These are phyloP conservation scores for Sternotherus odoratus DNA, from an alignment of 2,797 vertebrate species.

Conservation along the genomic window DNA sequence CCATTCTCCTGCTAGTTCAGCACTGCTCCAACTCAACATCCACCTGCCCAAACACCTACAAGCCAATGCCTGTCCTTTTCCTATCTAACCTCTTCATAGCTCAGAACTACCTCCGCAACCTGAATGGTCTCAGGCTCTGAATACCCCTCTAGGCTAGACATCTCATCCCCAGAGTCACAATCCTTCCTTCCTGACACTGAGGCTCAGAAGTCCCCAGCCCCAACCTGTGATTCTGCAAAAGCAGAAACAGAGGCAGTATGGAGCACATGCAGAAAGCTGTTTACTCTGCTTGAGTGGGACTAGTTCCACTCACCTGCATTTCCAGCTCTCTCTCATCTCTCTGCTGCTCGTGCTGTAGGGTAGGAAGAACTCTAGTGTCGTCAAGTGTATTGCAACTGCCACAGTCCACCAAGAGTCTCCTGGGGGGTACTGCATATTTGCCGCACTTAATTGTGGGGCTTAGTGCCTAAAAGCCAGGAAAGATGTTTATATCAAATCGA, in stretches of 20 bases:
- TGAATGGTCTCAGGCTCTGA: neutral
- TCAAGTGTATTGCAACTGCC: no score
- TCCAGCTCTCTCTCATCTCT: neutral
- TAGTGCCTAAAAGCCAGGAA: neutral
- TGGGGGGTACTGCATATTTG: neutral
- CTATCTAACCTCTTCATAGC: fast-evolving
- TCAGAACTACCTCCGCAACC: neutral
- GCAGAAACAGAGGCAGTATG: neutral
- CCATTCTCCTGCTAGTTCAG: neutral
- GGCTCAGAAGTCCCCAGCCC: neutral
- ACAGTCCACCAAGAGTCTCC: no score
- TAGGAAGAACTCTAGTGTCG: no score
- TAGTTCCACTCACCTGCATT: neutral
- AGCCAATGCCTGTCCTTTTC: neutral
- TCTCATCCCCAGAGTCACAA: neutral
- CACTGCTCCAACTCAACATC: neutral
- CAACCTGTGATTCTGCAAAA: neutral
- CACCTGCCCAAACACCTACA: neutral
- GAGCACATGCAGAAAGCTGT: neutral
- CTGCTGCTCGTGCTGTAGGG: neutral
- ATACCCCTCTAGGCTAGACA: neutral
- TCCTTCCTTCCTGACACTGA: neutral
- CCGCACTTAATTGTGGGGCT: neutral
- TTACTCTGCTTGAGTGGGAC: neutral
- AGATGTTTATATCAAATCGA: neutral